Evolutionary conservation across 2,113 vertebrate species (phyloP), one percentile per base, ranked within the genome.

Genomic region (Atherinomorus stipes): DNA sequence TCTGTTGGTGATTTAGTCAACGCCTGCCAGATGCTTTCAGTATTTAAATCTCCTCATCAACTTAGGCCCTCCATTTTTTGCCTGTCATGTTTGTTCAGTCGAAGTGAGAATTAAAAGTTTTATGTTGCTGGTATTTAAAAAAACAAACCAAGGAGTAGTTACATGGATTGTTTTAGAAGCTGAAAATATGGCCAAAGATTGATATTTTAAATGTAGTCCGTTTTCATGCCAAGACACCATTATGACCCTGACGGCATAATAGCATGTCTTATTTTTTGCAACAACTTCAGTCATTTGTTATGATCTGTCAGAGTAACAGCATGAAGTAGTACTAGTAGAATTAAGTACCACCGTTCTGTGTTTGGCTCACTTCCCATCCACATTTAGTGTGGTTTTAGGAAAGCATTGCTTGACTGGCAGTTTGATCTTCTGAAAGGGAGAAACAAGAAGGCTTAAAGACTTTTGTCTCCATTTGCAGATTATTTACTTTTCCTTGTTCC

Each of bases 21-120:
- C 13, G 37, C n/a, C 73, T 74, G 78, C 69, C 81, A 83, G 68
- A 85, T 79, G 80, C 80, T 71, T 74, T 81, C 72, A 73, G 56
- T 61, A 66, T 76, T 76, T 74, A n/a, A 84, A 69, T 76, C 79
- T 19, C 77, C 80, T 71, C 82, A 68, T 83, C 76, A 5, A 79
- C 51, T 60, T 52, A 61, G 67, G 54, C 38, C 54, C 70, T 64
- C 47, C 64, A 68, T 77, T 87, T 72, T 74, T n/a, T 19, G 50
- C 81, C 54, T 74, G 78, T 86, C 83, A 76, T 79, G 80, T 82
- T 83, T 75, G 67, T 64, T 90, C 88, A 85, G 70, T 58, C 2
- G 34, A 19, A n/a, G 71, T 25, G 37, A 68, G 67, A 80, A 72
- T 86, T 58, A 57, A 45, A 65, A 81, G 85, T 89, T 76, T 64